These are phyloP conservation scores for Conopomorpha cramerella DNA, from an alignment of 1,140 invertebrate genomes.

Conservation along the genomic window DNA sequence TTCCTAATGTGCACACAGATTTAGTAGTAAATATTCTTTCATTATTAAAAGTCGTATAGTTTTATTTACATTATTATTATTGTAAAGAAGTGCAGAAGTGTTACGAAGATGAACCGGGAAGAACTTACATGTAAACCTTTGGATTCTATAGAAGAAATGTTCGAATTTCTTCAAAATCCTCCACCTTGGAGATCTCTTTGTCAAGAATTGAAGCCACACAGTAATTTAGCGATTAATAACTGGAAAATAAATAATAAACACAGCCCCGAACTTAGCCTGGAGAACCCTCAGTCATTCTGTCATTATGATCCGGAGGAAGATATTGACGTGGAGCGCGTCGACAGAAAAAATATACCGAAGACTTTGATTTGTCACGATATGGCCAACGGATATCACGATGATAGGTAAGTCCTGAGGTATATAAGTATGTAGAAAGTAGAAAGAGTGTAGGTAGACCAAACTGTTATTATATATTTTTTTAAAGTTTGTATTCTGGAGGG, in stretches of 20 bases:
- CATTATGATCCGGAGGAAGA: constrained; percentile 30
- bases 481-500: too few species aligned
- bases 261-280: too few species aligned
- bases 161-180: constrained; percentile 32
- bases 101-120: too few species aligned
- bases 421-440: too few species aligned
- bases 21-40: too few species aligned
- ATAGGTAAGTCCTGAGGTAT: too few species aligned
- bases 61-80: too few species aligned
- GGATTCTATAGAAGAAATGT: constrained; percentile 33
- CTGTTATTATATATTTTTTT: too few species aligned
- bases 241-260: neutral
- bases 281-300: constrained; percentile 35
- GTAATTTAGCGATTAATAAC: constrained; percentile 25
- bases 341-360: constrained; percentile 28
- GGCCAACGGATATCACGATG: constrained; percentile 91
- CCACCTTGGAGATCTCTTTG: constrained; percentile 45
- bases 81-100: too few species aligned
- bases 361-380: constrained; percentile 94
- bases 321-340: constrained; percentile 17
- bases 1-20: too few species aligned
- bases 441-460: too few species aligned
- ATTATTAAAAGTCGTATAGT: too few species aligned
- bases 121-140: constrained; percentile 41
- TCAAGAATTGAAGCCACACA: constrained; percentile 25